Base-by-base conservation (phyloP, 2,888 invertebrate species). In the Papilio demoleus region DNA sequence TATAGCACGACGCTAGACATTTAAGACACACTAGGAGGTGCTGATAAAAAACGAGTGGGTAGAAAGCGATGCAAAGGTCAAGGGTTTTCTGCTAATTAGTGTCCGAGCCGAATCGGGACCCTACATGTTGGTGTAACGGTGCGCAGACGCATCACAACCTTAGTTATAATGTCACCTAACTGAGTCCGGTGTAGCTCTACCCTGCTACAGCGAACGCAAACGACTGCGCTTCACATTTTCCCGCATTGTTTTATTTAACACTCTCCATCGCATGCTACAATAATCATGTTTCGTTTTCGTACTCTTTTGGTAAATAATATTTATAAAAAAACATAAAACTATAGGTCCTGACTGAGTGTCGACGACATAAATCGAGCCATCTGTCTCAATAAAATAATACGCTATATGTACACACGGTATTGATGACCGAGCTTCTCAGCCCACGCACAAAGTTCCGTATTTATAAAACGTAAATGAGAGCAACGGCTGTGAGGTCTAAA, bases 1-100 rank as follows among this genome's bases (percentile, higher is more conserved):
- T 40, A 40, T 6, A 19, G 3, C 14, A 45, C 42, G 8, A 45
- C 42, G 42, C 17, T 2, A 45, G 9, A 45, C 42, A 9, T 45
- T 45, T 19, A 45, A 6, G 24, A n/a, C 27, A 14, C n/a, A 65
- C 42, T 22, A 47, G 40, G 61, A 63, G 58, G 68, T 42, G 58
- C 67, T 34, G 59, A 67, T 58, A 65, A 67, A 40, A 47, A 66
- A 40, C 65, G 45, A 69, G 65, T 60, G 19, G 47, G 31, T 63
- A 70, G 68, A 17, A 63, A 36, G 24, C 65, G 24, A 47, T 67
- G 65, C 24, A 71, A 73, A 73, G 73, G 73, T 73, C 73, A 58
- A 64, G 65, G 45, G 65, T 69, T 70, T 56, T 45, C 22, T 61
- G 47, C 66, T 70, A 58, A 70, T 72, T 40, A 58, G 34, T 66